phyloP scores from a whole-genome alignment of 2,888 invertebrate genomes.

The Synergus itoensis region DNA sequence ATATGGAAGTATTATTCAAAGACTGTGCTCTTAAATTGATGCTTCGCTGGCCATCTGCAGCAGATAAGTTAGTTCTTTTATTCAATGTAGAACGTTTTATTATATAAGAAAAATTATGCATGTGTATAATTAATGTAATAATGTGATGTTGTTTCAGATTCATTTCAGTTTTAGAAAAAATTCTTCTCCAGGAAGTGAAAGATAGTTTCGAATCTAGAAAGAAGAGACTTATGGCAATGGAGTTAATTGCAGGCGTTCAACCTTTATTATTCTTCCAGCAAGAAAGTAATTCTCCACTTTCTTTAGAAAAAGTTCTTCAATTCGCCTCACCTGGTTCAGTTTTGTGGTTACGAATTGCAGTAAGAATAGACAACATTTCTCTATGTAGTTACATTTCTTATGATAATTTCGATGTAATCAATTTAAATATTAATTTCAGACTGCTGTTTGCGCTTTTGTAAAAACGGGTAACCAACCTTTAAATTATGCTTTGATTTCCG shows the following conservation, averaged over 20 bases:
- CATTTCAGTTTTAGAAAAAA: conserved; percentile 69
- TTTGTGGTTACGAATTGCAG: conserved; percentile 74
- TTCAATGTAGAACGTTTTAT: neutral
- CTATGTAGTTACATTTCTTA: neutral
- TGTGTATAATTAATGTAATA: neutral
- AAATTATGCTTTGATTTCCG: conserved; percentile 64
- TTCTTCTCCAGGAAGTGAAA: conserved; percentile 68
- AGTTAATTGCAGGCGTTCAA: conserved; percentile 71
- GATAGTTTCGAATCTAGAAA: conserved; percentile 63
- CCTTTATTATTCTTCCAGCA: conserved; percentile 70
- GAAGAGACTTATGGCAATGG: conserved; percentile 70
- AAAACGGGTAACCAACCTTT: conserved; percentile 68
- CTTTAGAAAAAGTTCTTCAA: conserved; percentile 66
- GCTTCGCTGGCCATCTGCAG: conserved; percentile 75
- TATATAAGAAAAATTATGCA: neutral
- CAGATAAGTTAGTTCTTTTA: conserved; percentile 65
- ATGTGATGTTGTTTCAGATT: conserved; percentile 60
- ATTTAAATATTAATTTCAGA: conserved; percentile 58
- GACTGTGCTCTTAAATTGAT: conserved; percentile 74
- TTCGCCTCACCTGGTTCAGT: conserved; percentile 68
- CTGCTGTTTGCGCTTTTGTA: conserved; percentile 69
- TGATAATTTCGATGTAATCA: neutral
- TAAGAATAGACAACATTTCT: conserved; percentile 55
- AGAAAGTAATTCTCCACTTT: conserved; percentile 63
- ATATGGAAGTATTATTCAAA: conserved; percentile 73